These are phyloP conservation scores for Campylomormyrus tamandua DNA, from an alignment of 2,113 vertebrate genomes.

Conservation along the genomic window DNA sequence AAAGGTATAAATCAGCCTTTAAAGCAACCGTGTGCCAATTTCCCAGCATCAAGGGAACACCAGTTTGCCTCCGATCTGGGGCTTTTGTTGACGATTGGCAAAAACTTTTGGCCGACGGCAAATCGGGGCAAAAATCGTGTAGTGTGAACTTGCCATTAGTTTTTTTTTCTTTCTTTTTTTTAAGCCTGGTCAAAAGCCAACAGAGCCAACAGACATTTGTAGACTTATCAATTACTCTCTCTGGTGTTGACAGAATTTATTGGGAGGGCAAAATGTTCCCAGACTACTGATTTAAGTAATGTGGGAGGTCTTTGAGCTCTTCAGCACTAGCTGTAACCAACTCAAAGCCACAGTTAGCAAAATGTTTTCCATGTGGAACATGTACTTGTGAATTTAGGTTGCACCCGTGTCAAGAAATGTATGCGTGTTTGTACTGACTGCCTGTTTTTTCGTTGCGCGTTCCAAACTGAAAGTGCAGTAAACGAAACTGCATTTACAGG, in stretches of 20 bases:
- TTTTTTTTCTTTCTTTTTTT: background rate
- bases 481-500: background rate
- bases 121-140: background rate
- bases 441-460: background rate
- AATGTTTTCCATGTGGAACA: background rate
- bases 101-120: background rate
- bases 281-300: background rate
- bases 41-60: too few species aligned
- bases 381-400: background rate
- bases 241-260: background rate
- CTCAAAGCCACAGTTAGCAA: background rate
- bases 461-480: background rate
- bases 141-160: background rate
- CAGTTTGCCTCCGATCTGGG: background rate
- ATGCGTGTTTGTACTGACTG: background rate
- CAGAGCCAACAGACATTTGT: background rate
- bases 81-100: background rate
- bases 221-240: background rate
- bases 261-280: background rate
- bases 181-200: background rate
- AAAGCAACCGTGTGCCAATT: background rate
- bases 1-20: background rate
- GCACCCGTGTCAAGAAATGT: background rate
- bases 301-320: background rate
- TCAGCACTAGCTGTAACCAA: background rate